A percentile compares a stretch with the other conserved stretches of the same genome.
Conservation (phyloP, 2,888 invertebrate species). For the Drosophila meridionalis region DNA sequence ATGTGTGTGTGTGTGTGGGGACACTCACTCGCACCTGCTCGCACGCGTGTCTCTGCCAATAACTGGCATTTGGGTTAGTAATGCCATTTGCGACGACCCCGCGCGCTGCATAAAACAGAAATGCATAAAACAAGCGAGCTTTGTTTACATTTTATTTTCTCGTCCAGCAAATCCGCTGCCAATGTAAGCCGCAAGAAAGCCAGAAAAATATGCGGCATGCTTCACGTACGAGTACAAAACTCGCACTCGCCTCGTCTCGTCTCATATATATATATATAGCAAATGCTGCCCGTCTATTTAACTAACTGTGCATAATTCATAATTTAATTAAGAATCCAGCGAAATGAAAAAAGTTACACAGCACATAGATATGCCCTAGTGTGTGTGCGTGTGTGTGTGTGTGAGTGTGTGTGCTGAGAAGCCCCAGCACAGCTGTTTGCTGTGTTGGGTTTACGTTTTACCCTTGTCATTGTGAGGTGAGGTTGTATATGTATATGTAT, state of each 20-base stretch:
- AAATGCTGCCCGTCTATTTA: constrained; percentile 74
- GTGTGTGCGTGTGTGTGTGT: constrained; percentile 11
- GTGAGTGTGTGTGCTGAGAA: constrained; percentile 38
- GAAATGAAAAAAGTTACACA: constrained; percentile 81
- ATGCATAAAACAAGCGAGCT: constrained; percentile 55
- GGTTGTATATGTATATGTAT: constrained; percentile 22
- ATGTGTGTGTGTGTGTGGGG: constrained; percentile 8
- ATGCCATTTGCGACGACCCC: constrained; percentile 79
- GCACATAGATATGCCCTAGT: constrained; percentile 61
- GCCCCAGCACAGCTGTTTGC: constrained; percentile 73
- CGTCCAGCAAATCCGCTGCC: constrained; percentile 71
- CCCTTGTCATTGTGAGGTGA: constrained; percentile 50
- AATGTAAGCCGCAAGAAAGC: constrained; percentile 73
- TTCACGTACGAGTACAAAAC: constrained; percentile 14
- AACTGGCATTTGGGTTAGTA: constrained; percentile 83
- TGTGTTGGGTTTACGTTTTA: constrained; percentile 61
- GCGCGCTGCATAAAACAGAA: constrained; percentile 58
- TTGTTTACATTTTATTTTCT: constrained; percentile 56
- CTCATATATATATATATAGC: constrained; percentile 7
- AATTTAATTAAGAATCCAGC: constrained; percentile 84
- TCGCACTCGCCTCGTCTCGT: not conserved
- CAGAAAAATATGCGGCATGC: constrained; percentile 40
- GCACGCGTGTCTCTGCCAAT: constrained; percentile 50
- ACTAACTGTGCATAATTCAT: constrained; percentile 84
- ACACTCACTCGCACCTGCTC: constrained; percentile 30